Evolutionary conservation across 2,888 invertebrate species (phyloP), one percentile per base, ranked within the genome.

Genomic region (Ochropacha duplaris): DNA sequence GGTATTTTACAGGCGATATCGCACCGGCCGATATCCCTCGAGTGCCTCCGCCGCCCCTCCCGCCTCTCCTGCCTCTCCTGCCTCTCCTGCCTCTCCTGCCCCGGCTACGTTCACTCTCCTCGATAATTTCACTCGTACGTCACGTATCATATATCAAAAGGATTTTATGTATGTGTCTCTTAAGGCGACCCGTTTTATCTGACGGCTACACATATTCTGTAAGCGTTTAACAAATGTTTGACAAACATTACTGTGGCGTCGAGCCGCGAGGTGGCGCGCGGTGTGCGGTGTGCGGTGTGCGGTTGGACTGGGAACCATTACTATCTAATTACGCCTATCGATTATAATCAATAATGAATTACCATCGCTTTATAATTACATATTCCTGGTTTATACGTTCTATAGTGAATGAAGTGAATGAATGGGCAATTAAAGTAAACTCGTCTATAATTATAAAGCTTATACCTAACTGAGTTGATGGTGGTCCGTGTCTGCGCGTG

Each of bases 1-100:
- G 71, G 70, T 72, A 61, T 60, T 74, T 71, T 69, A 72, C 72
- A 66, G 72, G 44, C 59, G 65, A 68, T 64, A 62, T 54, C 59
- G 34, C 51, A 19, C 19, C 44, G 55, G 5, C 55, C 49, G 49
- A 50, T 54, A 55, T 55, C 50, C 28, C 28, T 19, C 44, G 50
- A n/a, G 24, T 39, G 51, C 60, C 34, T 2, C 54, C 50, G 9
- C 31, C 57, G 57, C 57, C 19, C 22, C 50, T 16, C 49, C 28
- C 56, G 55, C 56, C n/a, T n/a, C n/a, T n/a, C n/a, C n/a, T n/a
- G n/a, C n/a, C n/a, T n/a, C n/a, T n/a, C n/a, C n/a, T n/a, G n/a
- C n/a, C n/a, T n/a, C n/a, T n/a, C n/a, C n/a, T n/a, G n/a, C n/a
- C n/a, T n/a, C n/a, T n/a, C n/a, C 22, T 24, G 44, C 31, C 50